phyloP scores from a whole-genome alignment of 2,113 vertebrate species.

The Hippocampus guttulatus region DNA sequence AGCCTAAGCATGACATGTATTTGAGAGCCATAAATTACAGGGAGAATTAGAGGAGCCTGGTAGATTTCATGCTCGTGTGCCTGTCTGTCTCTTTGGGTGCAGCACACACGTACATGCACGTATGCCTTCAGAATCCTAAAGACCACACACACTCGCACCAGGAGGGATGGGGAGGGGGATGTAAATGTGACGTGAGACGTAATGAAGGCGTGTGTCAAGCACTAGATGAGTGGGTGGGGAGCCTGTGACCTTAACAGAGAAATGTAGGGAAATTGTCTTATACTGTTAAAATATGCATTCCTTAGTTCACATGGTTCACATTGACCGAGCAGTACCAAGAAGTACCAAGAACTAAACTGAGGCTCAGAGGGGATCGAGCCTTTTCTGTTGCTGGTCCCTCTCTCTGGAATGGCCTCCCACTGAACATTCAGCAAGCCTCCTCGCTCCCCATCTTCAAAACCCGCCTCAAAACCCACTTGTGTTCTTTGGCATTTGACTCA shows the following conservation, averaged over 20 bases:
- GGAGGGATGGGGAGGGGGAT: constrained; percentile 23
- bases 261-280: constrained; percentile 5
- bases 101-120: constrained; percentile 19
- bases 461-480: too few relatives aligned
- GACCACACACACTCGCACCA: constrained; percentile 5
- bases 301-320: neutral
- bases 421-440: too few relatives aligned
- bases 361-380: too few relatives aligned
- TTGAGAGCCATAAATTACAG: constrained; percentile 66
- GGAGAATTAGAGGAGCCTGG: constrained; percentile 64
- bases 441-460: too few relatives aligned
- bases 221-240: constrained; percentile 24
- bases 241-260: constrained; percentile 12
- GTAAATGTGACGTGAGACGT: constrained; percentile 31
- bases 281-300: neutral
- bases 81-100: constrained; percentile 47
- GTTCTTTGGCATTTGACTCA: too few relatives aligned
- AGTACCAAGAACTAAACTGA: too few relatives aligned
- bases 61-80: constrained; percentile 66
- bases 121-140: neutral
- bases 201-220: constrained; percentile 45
- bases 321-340: neutral
- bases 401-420: too few relatives aligned
- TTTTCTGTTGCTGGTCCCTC: too few relatives aligned
- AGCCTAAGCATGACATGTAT: constrained; percentile 64